Evolutionary conservation across 2,113 vertebrate species (phyloP).

Genomic region (Carassius gibelio): DNA sequence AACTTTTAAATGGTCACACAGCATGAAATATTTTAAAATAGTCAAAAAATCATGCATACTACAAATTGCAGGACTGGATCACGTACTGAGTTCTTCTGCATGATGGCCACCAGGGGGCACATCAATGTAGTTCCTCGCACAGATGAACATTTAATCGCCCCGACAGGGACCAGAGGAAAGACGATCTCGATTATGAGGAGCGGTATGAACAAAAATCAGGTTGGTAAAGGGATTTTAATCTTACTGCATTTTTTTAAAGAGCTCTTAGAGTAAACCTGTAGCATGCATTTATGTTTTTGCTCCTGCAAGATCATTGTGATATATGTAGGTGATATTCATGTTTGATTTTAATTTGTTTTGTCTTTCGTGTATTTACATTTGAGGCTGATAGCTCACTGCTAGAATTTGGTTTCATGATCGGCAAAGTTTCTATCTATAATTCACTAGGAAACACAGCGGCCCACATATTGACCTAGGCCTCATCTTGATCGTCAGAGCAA

Average conservation of each 20-base stretch:
- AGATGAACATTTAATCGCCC: neutral
- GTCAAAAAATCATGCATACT: neutral
- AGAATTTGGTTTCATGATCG: neutral
- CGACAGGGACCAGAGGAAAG: constrained; percentile 40
- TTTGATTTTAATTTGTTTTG: neutral
- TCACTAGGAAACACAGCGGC: constrained; percentile 8
- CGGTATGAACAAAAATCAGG: constrained; percentile 37
- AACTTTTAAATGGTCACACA: neutral
- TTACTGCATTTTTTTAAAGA: neutral
- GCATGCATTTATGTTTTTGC: neutral
- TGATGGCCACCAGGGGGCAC: constrained; percentile 46
- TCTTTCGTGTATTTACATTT: neutral
- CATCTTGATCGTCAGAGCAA: neutral
- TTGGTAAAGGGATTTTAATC: constrained; percentile 46
- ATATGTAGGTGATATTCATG: neutral
- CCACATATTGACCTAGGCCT: constrained; percentile 19
- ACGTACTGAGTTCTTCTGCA: neutral
- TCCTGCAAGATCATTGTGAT: neutral
- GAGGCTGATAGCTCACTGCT: neutral
- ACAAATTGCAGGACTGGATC: neutral
- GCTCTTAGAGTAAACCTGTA: neutral
- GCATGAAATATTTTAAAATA: neutral
- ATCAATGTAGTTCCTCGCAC: neutral
- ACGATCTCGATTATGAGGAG: constrained; percentile 38
- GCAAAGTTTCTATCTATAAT: constrained; percentile 33